Base-by-base conservation (phyloP, 2,797 vertebrate species). In the Hemitrygon akajei region DNA sequence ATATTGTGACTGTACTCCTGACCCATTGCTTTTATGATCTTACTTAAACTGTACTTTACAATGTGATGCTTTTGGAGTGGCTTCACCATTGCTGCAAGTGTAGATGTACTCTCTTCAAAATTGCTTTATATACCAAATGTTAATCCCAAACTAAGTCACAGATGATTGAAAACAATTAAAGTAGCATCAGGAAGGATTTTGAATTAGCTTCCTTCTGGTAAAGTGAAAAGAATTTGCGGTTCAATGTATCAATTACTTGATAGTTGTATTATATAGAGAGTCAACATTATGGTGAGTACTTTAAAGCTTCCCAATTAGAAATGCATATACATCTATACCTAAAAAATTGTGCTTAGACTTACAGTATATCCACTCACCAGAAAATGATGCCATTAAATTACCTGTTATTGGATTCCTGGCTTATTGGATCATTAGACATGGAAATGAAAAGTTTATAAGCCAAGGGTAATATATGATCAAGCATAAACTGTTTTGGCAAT, bases 351-450 rank as follows among this genome's bases (percentile, higher is more conserved):
- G 58, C 84, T 63, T 22, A 18, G 27, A 6, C 14, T 27, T 27
- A 47, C 47, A 47, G 47, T 47, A 66, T 34, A 87, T 14, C 34
- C 84, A 63, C 58, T 20, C 84, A 87, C 30, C 84, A 34, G 84
- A 91, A 91, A 25, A 69, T 91, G 34, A 73, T 73, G 47, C 69
- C 69, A 91, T 91, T 91, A 73, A 91, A 63, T 63, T 73, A 37
- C 66, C 34, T 47, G 20, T 71, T 66, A 91, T 91, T 73, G 34
- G 69, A 69, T 91, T 73, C 66, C 20, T 71, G 63, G 18, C 89
- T 73, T 27, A 37, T 25, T 73, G 63, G 89, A 91, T 37, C 89
- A 73, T 47, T 91, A 47, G 37, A 27, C 89, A 71, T 73, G 37
- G 34, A 73, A 91, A 40, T 69, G 66, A 75, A 92, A 92, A 5